Evolutionary conservation across 2,797 vertebrate species (phyloP).

Genomic region (Avahi laniger): DNA sequence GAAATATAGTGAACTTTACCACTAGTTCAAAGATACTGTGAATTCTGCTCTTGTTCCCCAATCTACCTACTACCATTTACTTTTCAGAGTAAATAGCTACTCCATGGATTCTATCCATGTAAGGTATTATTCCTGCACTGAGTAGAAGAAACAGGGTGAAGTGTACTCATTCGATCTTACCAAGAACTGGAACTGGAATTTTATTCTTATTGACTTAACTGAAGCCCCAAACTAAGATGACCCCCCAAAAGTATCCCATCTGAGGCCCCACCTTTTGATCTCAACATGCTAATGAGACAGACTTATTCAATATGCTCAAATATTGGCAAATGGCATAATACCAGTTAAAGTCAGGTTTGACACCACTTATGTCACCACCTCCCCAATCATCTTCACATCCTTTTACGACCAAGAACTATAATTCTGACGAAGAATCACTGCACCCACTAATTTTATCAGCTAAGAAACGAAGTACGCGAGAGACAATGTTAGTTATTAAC

Average conservation of each 20-base stretch:
- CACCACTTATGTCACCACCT: not conserved
- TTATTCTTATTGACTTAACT: not conserved
- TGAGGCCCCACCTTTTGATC: not conserved
- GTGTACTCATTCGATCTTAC: not conserved
- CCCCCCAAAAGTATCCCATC: not conserved
- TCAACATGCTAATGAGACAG: not conserved
- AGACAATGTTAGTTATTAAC: not conserved
- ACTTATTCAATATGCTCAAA: not conserved
- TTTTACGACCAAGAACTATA: not conserved
- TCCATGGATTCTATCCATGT: not conserved
- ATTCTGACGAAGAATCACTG: not conserved
- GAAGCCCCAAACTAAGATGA: not conserved
- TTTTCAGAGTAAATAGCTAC: not conserved
- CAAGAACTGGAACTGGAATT: not conserved
- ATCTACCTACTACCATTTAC: not conserved
- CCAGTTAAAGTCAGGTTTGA: not conserved
- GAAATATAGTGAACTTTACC: not conserved
- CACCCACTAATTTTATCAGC: not conserved
- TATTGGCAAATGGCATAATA: not conserved
- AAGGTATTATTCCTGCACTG: not conserved
- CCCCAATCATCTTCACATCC: not conserved
- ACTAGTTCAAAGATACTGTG: not conserved
- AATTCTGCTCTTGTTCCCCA: not conserved
- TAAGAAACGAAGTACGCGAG: not conserved
- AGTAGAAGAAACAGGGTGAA: not conserved